Evolutionary conservation across 2,113 vertebrate species (phyloP).

Genomic region (Asarcornis scutulata): DNA sequence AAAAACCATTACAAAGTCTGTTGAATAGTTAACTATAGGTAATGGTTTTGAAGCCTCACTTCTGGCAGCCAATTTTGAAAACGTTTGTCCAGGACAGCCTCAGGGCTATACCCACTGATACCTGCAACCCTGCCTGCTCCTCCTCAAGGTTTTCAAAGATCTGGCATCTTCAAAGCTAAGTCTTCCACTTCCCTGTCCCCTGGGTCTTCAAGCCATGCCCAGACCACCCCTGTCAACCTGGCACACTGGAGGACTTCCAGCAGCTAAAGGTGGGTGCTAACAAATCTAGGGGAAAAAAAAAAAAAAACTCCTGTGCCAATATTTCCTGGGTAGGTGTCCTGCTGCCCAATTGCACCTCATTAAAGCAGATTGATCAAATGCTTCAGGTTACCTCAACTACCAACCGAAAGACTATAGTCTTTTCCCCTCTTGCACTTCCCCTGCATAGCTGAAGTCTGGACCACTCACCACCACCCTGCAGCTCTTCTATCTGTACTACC

Average conservation of each 20-base stretch:
- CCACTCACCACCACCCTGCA: not conserved
- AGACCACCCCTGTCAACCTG: not conserved
- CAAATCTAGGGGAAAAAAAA: not conserved
- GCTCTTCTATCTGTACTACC: not conserved
- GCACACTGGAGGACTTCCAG: not conserved
- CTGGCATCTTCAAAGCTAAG: not conserved
- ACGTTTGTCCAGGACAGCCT: not conserved
- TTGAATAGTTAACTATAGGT: not conserved
- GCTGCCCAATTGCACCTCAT: not conserved
- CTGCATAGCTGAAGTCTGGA: not conserved
- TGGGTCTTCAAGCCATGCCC: not conserved
- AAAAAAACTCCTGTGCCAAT: not conserved
- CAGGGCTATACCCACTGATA: not conserved
- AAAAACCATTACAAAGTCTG: not conserved
- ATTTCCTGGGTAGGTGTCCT: not conserved
- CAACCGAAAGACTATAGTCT: not conserved
- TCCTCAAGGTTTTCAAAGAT: not conserved
- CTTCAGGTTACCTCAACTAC: not conserved
- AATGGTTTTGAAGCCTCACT: not conserved
- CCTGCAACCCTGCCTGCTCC: not conserved
- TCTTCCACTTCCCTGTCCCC: not conserved
- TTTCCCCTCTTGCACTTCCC: not conserved
- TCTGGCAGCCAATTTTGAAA: not conserved
- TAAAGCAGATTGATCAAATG: not conserved
- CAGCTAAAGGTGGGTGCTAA: not conserved